Evolutionary conservation across 2,113 vertebrate genomes (phyloP), one percentile per base, ranked within the genome.

Genomic region (Sardina pilchardus): DNA sequence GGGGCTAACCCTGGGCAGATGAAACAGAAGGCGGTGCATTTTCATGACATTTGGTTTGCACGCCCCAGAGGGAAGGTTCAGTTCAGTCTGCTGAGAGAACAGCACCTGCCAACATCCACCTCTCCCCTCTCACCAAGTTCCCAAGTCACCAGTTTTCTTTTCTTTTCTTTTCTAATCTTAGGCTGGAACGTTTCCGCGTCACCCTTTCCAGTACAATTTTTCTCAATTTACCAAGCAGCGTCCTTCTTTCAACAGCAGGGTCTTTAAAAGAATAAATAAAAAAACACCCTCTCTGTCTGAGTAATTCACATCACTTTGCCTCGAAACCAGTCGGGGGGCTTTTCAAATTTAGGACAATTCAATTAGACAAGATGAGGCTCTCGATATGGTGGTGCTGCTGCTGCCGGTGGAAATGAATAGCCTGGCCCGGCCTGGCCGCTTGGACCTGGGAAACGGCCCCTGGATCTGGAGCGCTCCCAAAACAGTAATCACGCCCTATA

Each of bases 391-490:
- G n/a, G n/a, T n/a, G n/a, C n/a, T n/a, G n/a, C n/a, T n/a, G n/a
- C n/a, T n/a, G 26, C 5, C 8, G n/a, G 59, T 21, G 59, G 63
- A 26, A 71, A 71, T 30, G 63, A 71, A 71, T 71, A 71, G 63
- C n/a, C 63, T 30, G 63, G 1, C n/a, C 63, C 14, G 63, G 1
- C 14, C n/a, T n/a, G 19, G 5, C 24, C 6, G 59, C 26, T 34
- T 71, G 26, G 63, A 71, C 63, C 63, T n/a, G 4, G 56, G 56
- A 71, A 71, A 3, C 12, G 63, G 26, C 26, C 63, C 10, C 8
- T 26, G 89, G 83, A 16, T 83, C 86, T 83, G 87, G 85, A 87
- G 86, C 56, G 83, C 63, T 34, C 63, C 63, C 63, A 71, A 71
- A 71, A 71, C 63, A 26, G 63, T 71, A 71, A 71, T 71, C 63